Base-by-base conservation (phyloP, 2,797 vertebrate genomes). In the Uromys caudimaculatus region DNA sequence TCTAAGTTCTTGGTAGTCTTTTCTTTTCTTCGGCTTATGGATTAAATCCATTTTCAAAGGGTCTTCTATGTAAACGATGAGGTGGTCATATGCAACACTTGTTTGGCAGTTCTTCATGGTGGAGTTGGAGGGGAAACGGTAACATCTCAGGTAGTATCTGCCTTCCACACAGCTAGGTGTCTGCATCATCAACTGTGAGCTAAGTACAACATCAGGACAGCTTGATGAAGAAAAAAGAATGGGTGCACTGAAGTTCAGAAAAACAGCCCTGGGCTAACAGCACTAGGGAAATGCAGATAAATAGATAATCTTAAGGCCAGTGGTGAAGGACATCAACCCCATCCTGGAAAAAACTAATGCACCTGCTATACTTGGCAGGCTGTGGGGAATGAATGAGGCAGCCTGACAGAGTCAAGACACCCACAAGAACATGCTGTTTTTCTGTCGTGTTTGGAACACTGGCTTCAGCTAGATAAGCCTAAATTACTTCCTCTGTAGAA, bases 351-450 rank as follows among this genome's bases (percentile, higher is more conserved):
- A 14, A 47, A 9, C 16, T 21, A 83, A 73, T 6, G 35, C 62
- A 87, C 82, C 78, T 92, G 60, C 64, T 50, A 0, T 23, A 32
- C 4, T 96, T 94, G 97, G 89, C 64, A 89, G 54, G 47, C 86
- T 82, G 6, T 16, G n/a, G 13, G 35, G 60, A 96, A 90, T 54
- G 58, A 44, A 95, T 64, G 87, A 86, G 50, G 84, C 71, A 52
- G 79, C 56, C n/a, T 77, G 85, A 93, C 83, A 38, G 50, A 93
- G 92, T 73, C 73, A 81, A 81, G 54, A 78, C 41, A 71, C 64
- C 67, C 75, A 47, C 16, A 82, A 92, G 91, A 93, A 94, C 29
- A 50, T 29, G 60, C 38, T 60, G 73, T 89, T 93, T 77, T 52
- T 38, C 69, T 60, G 52, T 84, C 32, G 16, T 13, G 2, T 87